These are phyloP conservation scores for Ariolimax columbianus DNA, from an alignment of 2,888 invertebrate species.

Conservation along the genomic window DNA sequence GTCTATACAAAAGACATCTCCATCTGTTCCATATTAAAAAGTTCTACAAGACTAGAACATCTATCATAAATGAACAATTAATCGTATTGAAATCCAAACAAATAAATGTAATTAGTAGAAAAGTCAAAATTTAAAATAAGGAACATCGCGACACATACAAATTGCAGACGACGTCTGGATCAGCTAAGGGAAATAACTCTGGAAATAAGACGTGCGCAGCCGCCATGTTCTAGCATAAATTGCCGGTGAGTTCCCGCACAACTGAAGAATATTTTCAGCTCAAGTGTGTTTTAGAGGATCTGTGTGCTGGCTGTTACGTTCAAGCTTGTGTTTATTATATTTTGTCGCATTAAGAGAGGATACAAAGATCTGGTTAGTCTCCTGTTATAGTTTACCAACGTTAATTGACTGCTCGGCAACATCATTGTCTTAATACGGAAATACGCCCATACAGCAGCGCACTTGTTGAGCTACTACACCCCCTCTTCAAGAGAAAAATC, in stretches of 20 bases:
- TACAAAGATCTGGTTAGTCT: neutral
- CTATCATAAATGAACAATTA: neutral
- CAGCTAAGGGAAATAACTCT: conserved; percentile 42
- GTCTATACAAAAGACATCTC: neutral
- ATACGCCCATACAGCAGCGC: too few species aligned
- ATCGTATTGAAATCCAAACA: neutral
- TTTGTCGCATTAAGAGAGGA: neutral
- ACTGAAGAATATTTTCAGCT: neutral
- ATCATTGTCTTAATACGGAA: too few species aligned
- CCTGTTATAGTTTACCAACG: neutral
- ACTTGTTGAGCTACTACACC: too few species aligned
- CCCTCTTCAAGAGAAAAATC: too few species aligned
- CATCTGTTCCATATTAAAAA: neutral
- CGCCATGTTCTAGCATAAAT: conserved; percentile 50
- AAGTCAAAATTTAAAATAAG: neutral
- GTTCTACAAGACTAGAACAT: neutral
- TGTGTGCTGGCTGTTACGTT: neutral
- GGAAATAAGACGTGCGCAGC: neutral
- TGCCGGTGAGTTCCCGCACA: neutral
- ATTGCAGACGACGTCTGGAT: conserved; percentile 24
- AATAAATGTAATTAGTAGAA: neutral
- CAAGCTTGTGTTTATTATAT: neutral
- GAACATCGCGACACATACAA: neutral
- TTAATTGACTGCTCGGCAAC: neutral
- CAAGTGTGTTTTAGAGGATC: neutral